Evolutionary conservation across 2,797 vertebrate genomes (phyloP).

Genomic region (Tauraco hartlaubi): DNA sequence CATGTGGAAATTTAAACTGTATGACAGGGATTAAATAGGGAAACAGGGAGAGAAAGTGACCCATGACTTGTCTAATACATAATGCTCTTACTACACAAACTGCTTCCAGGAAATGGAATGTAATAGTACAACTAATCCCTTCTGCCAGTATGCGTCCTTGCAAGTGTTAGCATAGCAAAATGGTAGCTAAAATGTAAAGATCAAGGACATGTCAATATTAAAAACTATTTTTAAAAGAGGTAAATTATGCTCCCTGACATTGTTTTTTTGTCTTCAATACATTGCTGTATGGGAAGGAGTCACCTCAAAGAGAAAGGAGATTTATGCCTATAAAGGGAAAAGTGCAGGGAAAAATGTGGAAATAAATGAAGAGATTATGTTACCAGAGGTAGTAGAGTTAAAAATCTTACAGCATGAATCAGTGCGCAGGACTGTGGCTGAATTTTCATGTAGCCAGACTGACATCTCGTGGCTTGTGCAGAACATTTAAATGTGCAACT

Average conservation of each 20-base stretch:
- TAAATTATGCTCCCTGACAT: background rate
- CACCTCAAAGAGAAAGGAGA: background rate
- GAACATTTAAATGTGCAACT: background rate
- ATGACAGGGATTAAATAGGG: background rate
- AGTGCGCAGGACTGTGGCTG: background rate
- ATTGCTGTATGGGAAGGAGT: background rate
- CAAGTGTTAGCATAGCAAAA: background rate
- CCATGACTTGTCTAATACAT: background rate
- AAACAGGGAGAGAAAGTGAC: background rate
- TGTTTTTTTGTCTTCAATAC: background rate
- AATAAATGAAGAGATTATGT: background rate
- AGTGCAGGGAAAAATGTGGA: background rate
- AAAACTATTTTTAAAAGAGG: background rate
- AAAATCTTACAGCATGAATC: background rate
- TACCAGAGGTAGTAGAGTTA: background rate
- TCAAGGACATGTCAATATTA: background rate
- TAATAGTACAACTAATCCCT: constrained; percentile 29
- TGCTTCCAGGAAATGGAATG: constrained; percentile 9
- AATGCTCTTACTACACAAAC: background rate
- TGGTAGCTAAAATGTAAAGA: background rate
- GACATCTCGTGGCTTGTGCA: constrained; percentile 65
- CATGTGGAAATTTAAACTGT: background rate
- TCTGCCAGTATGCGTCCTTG: background rate
- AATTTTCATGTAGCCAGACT: constrained; percentile 39
- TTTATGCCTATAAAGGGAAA: background rate